Evolutionary conservation across 2,888 invertebrate species (phyloP).

Genomic region (Melanophora roralis): DNA sequence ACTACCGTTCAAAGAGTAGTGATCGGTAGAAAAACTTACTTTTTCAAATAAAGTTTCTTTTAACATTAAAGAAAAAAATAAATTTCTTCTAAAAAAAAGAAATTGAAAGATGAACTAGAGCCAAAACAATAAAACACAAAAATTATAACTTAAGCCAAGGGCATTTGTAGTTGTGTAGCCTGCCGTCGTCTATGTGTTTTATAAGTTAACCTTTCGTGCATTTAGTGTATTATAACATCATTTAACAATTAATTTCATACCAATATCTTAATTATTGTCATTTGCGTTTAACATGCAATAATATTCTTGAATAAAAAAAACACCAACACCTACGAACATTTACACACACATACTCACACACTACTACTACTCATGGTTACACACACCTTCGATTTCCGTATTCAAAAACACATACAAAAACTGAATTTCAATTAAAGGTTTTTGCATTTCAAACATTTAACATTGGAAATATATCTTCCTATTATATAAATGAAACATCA

Average conservation of each 20-base stretch:
- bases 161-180: too few relatives aligned
- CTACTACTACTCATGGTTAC: conserved; percentile 36
- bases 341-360: conserved; percentile 6
- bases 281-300: conserved; percentile 48
- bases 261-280: conserved; percentile 38
- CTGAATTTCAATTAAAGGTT: not conserved
- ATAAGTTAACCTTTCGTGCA: not conserved
- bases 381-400: conserved; percentile 53
- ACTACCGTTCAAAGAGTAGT: too few relatives aligned
- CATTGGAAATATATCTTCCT: conserved; percentile 57
- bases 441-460: conserved; percentile 49
- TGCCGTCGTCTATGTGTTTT: too few relatives aligned
- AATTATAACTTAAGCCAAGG: too few relatives aligned
- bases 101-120: too few relatives aligned
- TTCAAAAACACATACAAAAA: conserved; percentile 2
- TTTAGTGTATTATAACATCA: not conserved
- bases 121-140: too few relatives aligned
- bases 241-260: conserved; percentile 2
- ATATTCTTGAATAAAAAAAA: conserved; percentile 14
- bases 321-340: not conserved
- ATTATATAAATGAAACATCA: conserved; percentile 3
- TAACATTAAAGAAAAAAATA: too few relatives aligned
- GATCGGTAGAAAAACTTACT: too few relatives aligned
- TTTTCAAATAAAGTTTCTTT: too few relatives aligned
- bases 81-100: too few relatives aligned